phyloP scores from a whole-genome alignment of 1,140 invertebrate species.

The Zaprionus nigranus region DNA sequence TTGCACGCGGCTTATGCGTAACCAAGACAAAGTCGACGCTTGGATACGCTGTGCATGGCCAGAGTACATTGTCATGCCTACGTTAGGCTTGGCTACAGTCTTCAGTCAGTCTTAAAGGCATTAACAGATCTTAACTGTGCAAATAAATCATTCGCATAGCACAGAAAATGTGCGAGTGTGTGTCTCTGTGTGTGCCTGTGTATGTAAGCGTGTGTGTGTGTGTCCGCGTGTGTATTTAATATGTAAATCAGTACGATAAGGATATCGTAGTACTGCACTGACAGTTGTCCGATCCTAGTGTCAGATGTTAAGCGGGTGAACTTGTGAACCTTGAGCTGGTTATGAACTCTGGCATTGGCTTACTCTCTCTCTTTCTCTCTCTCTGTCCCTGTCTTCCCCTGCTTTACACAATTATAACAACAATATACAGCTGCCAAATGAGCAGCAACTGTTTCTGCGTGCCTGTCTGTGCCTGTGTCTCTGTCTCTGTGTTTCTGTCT shows the following conservation, averaged over 20 bases:
- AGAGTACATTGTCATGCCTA: too few relatives aligned
- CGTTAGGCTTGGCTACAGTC: background rate
- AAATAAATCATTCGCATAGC: background rate
- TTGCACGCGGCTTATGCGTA: background rate
- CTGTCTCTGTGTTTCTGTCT: slow-evolving; percentile 19
- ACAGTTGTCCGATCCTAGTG: background rate
- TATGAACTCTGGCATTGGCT: background rate
- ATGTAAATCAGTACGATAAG: background rate
- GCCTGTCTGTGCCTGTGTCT: slow-evolving; percentile 11
- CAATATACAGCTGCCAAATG: slow-evolving; percentile 29
- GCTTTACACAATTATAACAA: slow-evolving; percentile 10
- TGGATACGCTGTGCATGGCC: slow-evolving; percentile 13
- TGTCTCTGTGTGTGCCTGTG: background rate
- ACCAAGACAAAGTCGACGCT: slow-evolving; percentile 5
- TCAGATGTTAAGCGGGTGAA: background rate
- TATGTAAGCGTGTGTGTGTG: background rate
- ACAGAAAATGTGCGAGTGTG: background rate
- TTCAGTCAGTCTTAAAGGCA: background rate
- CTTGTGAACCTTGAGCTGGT: background rate
- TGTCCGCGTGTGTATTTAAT: background rate
- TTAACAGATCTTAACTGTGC: background rate
- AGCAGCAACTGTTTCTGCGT: slow-evolving; percentile 9
- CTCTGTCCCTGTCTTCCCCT: background rate
- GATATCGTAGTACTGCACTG: background rate
- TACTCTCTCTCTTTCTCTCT: too few relatives aligned